Percentiles rank a stretch among this genome's conserved stretches.
phyloP scores from a whole-genome alignment of 2,797 vertebrate species.

The Alcedo atthis region DNA sequence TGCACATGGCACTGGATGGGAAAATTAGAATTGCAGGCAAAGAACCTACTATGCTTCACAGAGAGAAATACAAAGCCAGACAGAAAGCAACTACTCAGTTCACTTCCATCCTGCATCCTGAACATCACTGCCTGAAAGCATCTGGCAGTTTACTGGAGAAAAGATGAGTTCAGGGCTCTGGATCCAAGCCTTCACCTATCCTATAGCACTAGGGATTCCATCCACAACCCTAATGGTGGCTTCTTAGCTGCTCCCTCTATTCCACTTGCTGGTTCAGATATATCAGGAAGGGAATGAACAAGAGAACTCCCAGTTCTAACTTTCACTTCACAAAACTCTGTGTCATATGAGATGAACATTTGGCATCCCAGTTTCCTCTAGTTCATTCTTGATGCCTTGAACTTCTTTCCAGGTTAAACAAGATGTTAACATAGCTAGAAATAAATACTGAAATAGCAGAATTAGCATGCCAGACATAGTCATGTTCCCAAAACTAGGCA shows the following conservation, averaged over 20 bases:
- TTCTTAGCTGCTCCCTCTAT: background rate
- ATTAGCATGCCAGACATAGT: conserved; percentile 3
- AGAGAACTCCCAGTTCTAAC: background rate
- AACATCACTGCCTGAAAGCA: background rate
- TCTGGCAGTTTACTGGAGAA: background rate
- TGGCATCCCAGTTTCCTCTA: background rate
- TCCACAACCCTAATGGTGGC: background rate
- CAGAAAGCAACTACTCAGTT: background rate
- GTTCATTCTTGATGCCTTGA: background rate
- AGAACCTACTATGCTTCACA: background rate
- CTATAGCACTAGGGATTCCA: background rate
- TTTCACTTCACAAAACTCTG: background rate
- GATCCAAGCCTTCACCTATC: background rate
- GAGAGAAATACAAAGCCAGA: background rate
- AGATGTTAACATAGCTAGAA: conserved; percentile 16
- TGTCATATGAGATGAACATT: background rate
- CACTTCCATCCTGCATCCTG: background rate
- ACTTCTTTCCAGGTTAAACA: background rate
- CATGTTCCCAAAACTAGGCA: background rate
- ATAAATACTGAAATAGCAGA: conserved; percentile 1
- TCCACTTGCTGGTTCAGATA: background rate
- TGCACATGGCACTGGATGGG: background rate
- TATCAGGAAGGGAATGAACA: background rate
- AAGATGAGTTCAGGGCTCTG: background rate
- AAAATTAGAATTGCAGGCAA: background rate